Evolutionary conservation across 2,888 invertebrate genomes (phyloP), one percentile per base, ranked within the genome.

Genomic region (Myopa testacea): DNA sequence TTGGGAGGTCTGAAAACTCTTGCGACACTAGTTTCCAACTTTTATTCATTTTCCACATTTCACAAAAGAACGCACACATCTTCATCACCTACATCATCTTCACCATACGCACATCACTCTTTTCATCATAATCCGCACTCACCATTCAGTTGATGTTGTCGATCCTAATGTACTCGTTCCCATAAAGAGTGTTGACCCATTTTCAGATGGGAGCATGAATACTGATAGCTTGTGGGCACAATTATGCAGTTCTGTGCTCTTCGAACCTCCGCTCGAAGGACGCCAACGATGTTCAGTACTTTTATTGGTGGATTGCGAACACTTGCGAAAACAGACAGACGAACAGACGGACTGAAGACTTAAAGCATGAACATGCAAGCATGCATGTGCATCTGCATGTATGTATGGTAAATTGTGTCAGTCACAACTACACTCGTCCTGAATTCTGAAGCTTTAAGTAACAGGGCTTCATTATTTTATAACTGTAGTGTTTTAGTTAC

Each of bases 191-290:
- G 80, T 81, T 83, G 82, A 82, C 83, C 83, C 80, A 82, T 83
- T 82, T 83, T 76, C 34, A 67, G 60, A 71, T 75, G 62, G 63
- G 68, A 79, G 45, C 76, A 50, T 63, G 58, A 75, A 78, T 50
- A 67, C 55, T 77, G 73, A 69, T 60, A 7, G 26, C 14, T 73
- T 37, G 40, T 63, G 45, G 52, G 60, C 45, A 52, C 69, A 55
- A 81, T 82, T 82, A 82, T 81, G 76, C 80, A 78, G 76, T 78
- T 80, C 79, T 78, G 37, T 65, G 76, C 81, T 80, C 78, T 80
- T 82, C 81, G 80, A 81, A 80, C 76, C 12, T 76, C 75, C 78
- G 77, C 81, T 83, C 78, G 80, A 82, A 82, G 81, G 80, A 78
- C 78, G 73, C 34, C 60, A 80, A 80, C 58, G 79, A 80, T 82